Evolutionary conservation across 2,888 invertebrate species (phyloP), one percentile per base, ranked within the genome.

Genomic region (Eupithecia insigniata): DNA sequence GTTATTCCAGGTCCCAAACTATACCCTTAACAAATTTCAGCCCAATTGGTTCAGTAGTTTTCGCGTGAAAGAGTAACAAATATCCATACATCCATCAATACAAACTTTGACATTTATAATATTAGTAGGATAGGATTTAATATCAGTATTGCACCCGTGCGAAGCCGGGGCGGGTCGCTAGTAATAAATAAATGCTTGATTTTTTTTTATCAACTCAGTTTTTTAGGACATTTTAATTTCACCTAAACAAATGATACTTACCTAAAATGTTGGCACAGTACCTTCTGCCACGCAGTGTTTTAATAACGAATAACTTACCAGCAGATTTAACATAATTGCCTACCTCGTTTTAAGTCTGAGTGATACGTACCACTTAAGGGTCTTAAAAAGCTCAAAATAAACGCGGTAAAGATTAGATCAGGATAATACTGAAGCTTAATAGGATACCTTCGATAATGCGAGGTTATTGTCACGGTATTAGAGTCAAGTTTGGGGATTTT

Each of bases 381-480:
- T 72, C 73, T 66, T 73, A 73, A 73, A 70, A 66, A 74, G 72
- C 72, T 67, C 71, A 73, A 71, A 62, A 77, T 76, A 73, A 74
- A 76, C 75, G 73, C 55, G 69, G 43, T 51, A n/a, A 65, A 70
- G 78, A 79, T 79, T 76, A 79, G 75, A 75, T 76, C 66, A 73
- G 46, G 39, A 34, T 70, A 76, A 71, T 71, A 76, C 70, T 32
- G 71, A 72, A 76, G 70, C 73, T 71, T 77, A 76, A 36, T 67
- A 36, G 22, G 26, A 67, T 34, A 26, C 34, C 34, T 36, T 26
- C 26, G 28, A 58, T 34, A 26, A 67, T 36, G 34, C 36, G 14
- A 36, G 36, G 62, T 64, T 64, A 64, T 36, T 64, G 36, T 26
- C 22, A n/a, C 36, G 1, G 14, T 16, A 36, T 22, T 61, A 26